A percentile compares a stretch with the other conserved stretches of the same genome.
These are phyloP conservation scores for Oceanodroma tethys DNA, from an alignment of 2,113 vertebrate species.

Conservation along the genomic window DNA sequence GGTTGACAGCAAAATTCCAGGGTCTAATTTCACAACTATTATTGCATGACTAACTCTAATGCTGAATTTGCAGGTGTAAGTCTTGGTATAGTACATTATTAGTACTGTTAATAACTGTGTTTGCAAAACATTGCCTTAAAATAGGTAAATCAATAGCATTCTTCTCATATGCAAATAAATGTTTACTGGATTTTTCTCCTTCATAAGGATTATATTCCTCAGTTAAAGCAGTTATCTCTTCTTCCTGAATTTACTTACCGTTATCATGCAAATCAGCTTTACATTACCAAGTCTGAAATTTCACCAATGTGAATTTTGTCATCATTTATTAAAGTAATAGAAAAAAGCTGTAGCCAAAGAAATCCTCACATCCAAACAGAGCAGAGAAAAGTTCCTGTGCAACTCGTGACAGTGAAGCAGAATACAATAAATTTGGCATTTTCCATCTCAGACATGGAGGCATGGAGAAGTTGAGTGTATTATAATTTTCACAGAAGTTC, in stretches of 20 bases:
- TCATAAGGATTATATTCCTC: neutral
- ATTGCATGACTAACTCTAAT: neutral
- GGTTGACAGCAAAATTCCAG: neutral
- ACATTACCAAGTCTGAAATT: neutral
- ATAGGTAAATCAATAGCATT: neutral
- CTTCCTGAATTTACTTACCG: neutral
- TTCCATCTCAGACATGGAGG: neutral
- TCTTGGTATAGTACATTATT: neutral
- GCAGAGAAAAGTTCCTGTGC: neutral
- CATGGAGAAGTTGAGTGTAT: neutral
- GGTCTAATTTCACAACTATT: neutral
- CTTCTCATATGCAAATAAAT: neutral
- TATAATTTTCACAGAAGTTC: neutral
- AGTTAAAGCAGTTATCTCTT: neutral
- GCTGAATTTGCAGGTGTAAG: neutral
- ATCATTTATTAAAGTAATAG: neutral
- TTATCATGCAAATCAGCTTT: neutral
- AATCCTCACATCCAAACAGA: neutral
- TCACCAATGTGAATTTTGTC: neutral
- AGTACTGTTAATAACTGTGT: neutral
- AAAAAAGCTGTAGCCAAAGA: neutral
- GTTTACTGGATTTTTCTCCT: neutral
- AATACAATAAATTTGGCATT: neutral
- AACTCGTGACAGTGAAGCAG: neutral
- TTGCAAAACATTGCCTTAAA: neutral